Conservation (phyloP, 2,113 vertebrate species). For the Glaucomys volans region DNA sequence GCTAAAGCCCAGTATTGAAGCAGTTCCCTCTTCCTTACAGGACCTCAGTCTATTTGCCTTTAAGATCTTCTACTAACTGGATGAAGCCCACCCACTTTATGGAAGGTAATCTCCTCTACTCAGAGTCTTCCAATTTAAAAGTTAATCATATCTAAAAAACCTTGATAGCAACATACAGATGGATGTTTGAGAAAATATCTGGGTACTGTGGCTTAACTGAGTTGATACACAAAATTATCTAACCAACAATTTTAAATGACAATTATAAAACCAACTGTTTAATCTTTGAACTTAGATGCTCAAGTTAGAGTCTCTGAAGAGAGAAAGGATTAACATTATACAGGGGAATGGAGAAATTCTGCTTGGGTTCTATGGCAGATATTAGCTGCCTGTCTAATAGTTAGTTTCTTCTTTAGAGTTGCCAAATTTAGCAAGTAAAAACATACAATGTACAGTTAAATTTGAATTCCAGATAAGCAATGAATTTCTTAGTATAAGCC, state of each 20-base stretch:
- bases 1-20: not conserved
- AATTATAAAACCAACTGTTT: not conserved
- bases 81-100: not conserved
- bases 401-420: not conserved
- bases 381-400: not conserved
- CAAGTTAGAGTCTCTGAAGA: not conserved
- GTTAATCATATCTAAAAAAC: not conserved
- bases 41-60: not conserved
- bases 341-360: not conserved
- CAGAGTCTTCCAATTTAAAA: not conserved
- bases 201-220: not conserved
- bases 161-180: not conserved
- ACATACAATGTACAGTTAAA: not conserved
- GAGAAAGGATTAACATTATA: not conserved
- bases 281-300: not conserved
- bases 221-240: not conserved
- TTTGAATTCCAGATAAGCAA: not conserved
- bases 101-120: not conserved
- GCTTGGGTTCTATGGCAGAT: not conserved
- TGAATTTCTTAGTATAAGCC: not conserved
- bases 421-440: constrained; percentile 9
- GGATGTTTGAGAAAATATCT: not conserved
- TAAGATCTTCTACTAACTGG: not conserved
- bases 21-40: not conserved
- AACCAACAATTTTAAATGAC: not conserved